A percentile compares a stretch with the other conserved stretches of the same genome.
These are phyloP conservation scores for Synanthedon myopaeformis DNA, from an alignment of 2,888 invertebrate genomes.

Conservation along the genomic window DNA sequence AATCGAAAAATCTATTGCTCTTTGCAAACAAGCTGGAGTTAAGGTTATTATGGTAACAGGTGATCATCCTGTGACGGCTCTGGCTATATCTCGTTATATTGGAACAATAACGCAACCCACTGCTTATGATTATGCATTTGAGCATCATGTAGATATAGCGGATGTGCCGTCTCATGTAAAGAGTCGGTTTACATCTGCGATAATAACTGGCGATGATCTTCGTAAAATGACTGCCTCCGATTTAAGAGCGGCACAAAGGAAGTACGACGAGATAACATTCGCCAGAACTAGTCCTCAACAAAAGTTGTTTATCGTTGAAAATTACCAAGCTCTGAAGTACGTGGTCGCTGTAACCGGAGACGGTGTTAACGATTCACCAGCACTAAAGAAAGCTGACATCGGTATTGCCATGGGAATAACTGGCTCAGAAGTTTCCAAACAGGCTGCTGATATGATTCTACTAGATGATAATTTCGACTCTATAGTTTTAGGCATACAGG, in stretches of 20 bases:
- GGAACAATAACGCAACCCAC: conserved; percentile 75
- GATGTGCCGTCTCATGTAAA: conserved; percentile 63
- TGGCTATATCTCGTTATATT: conserved; percentile 77
- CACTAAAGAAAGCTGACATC: conserved; percentile 86
- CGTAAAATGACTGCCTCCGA: conserved; percentile 67
- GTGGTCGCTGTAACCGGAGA: conserved; percentile 91
- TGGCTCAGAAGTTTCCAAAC: conserved; percentile 84
- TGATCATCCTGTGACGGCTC: conserved; percentile 80
- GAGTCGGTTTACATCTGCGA: conserved; percentile 42
- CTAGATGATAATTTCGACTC: conserved; percentile 91
- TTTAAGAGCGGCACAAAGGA: conserved; percentile 68
- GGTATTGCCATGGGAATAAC: conserved; percentile 85
- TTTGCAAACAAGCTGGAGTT: conserved; percentile 78
- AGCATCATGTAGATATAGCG: conserved; percentile 63
- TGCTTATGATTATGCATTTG: conserved; percentile 77
- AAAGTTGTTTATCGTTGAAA: conserved; percentile 79
- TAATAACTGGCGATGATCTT: conserved; percentile 66
- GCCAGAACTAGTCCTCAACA: conserved; percentile 79
- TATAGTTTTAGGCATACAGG: conserved; percentile 86
- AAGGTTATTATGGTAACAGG: conserved; percentile 80
- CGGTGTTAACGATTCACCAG: conserved; percentile 90
- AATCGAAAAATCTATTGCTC: conserved; percentile 75
- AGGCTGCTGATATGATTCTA: conserved; percentile 92
- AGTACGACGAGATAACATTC: conserved; percentile 79
- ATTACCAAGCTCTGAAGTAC: conserved; percentile 80